These are phyloP conservation scores for Drosophila differens DNA, from an alignment of 2,888 invertebrate species.

Conservation along the genomic window DNA sequence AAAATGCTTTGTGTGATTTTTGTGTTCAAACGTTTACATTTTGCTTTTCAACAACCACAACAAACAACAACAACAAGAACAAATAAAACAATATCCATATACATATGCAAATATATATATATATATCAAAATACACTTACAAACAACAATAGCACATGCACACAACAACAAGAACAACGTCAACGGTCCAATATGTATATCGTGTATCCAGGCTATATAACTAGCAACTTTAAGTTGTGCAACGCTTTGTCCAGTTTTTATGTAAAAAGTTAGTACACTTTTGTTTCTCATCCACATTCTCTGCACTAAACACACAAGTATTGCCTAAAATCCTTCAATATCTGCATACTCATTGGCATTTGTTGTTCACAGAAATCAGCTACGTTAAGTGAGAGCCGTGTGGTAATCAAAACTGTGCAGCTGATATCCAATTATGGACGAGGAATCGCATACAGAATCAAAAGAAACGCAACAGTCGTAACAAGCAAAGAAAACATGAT, in stretches of 20 bases:
- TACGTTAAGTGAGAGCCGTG: constrained; percentile 73
- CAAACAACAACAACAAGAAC: constrained; percentile 20
- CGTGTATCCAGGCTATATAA: constrained; percentile 47
- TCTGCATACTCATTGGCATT: constrained; percentile 15
- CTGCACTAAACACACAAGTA: constrained; percentile 11
- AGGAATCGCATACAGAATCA: constrained; percentile 54
- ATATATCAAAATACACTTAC: constrained; percentile 18
- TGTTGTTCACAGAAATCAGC: constrained; percentile 78
- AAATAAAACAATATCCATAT: constrained; percentile 25
- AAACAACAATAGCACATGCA: constrained; percentile 45
- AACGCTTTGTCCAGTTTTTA: constrained; percentile 72
- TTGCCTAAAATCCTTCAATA: neutral
- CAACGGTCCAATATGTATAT: constrained; percentile 41
- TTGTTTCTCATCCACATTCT: constrained; percentile 26
- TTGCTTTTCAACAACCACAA: constrained; percentile 61
- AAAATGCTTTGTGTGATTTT: constrained; percentile 79
- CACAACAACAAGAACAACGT: constrained; percentile 1
- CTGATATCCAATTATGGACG: constrained; percentile 44
- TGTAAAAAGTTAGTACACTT: constrained; percentile 79
- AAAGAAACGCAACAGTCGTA: constrained; percentile 57
- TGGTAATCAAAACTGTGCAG: constrained; percentile 42
- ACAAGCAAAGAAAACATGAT: constrained; percentile 69
- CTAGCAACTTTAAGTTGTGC: constrained; percentile 76
- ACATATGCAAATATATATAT: constrained; percentile 12
- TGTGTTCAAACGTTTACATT: constrained; percentile 77